A percentile compares a stretch with the other conserved stretches of the same genome.
These are phyloP conservation scores for Piscicola geometra DNA, from an alignment of 2,888 invertebrate genomes.

Conservation along the genomic window DNA sequence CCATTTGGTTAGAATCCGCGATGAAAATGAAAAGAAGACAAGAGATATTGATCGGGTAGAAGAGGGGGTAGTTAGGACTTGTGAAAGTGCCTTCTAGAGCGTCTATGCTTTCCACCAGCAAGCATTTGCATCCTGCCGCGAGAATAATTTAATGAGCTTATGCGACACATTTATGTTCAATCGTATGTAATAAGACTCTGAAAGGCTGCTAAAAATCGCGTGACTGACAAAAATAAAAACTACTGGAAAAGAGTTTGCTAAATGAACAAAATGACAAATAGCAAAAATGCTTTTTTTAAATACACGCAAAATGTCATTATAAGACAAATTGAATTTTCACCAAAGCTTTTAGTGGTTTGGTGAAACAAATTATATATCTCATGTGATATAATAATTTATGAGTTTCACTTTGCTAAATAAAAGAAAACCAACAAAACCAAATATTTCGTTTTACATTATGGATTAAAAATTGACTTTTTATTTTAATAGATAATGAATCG, in stretches of 20 bases:
- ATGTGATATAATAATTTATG: too few species aligned
- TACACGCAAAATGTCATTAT: not conserved
- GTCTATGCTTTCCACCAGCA: constrained; percentile 23
- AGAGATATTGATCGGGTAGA: constrained; percentile 16
- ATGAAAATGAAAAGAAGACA: constrained; percentile 33
- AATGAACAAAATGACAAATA: not conserved
- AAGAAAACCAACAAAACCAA: too few species aligned
- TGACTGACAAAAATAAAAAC: not conserved
- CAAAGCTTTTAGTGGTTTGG: not conserved
- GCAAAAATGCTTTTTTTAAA: not conserved
- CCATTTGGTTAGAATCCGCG: constrained; percentile 22
- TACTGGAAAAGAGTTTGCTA: not conserved
- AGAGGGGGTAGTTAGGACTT: constrained; percentile 22
- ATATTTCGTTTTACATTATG: too few species aligned
- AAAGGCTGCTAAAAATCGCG: not conserved
- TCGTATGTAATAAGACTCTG: not conserved
- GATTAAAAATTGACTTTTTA: too few species aligned
- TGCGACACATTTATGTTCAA: not conserved
- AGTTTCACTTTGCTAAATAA: too few species aligned
- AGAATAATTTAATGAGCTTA: not conserved
- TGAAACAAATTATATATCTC: too few species aligned
- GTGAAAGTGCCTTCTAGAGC: constrained; percentile 22
- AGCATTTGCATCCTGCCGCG: constrained; percentile 20
- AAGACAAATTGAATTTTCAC: not conserved
- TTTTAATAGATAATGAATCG: too few species aligned